phyloP scores from a whole-genome alignment of 2,797 vertebrate species.

The Characodon lateralis region DNA sequence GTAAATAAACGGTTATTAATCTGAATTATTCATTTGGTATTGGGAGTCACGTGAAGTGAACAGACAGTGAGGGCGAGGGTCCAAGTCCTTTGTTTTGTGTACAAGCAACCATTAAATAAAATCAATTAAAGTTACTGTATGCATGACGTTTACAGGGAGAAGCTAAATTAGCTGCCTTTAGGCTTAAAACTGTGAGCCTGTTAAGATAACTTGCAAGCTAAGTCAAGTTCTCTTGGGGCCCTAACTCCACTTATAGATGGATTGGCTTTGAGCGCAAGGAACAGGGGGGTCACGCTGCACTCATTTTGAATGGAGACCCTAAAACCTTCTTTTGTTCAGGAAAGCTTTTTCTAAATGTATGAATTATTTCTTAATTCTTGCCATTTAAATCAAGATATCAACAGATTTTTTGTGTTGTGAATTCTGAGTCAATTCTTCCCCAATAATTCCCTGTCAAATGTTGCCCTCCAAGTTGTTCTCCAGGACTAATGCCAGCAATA shows the following conservation, averaged over 20 bases:
- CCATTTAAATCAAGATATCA: neutral
- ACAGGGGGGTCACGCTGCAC: neutral
- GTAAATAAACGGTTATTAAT: neutral
- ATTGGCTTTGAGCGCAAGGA: neutral
- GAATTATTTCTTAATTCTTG: neutral
- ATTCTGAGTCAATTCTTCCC: neutral
- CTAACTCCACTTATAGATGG: neutral
- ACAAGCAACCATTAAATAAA: too few species aligned
- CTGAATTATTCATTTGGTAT: neutral
- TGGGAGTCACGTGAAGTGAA: neutral
- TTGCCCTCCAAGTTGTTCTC: neutral
- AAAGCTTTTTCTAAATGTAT: neutral
- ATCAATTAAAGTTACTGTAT: too few species aligned
- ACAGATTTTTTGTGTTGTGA: neutral
- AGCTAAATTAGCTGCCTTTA: neutral
- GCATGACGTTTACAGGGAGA: neutral
- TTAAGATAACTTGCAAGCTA: neutral
- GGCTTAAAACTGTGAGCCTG: neutral
- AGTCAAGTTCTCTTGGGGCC: neutral
- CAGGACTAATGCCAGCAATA: neutral
- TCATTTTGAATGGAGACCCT: neutral
- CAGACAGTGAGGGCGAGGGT: neutral
- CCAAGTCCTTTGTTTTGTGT: neutral
- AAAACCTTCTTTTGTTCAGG: neutral
- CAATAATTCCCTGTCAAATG: neutral